A percentile compares a stretch with the other conserved stretches of the same genome.
phyloP scores from a whole-genome alignment of 2,113 vertebrate species.

The Colistium nudipinnis region DNA sequence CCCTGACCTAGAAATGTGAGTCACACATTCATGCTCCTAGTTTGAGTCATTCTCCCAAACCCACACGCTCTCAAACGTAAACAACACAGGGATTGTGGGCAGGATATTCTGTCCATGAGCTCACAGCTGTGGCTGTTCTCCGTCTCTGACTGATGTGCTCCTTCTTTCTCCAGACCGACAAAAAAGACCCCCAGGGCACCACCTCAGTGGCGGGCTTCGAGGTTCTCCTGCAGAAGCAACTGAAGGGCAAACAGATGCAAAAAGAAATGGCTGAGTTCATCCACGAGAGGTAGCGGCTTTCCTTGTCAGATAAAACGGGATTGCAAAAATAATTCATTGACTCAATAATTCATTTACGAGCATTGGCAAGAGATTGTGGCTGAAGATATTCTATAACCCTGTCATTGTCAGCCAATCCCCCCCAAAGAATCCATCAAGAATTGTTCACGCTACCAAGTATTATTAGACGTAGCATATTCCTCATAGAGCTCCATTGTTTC shows the following conservation, averaged over 20 bases:
- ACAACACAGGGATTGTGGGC: constrained; percentile 5
- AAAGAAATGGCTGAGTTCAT: constrained; percentile 98
- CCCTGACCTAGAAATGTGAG: constrained; percentile 34
- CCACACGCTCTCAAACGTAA: constrained; percentile 3
- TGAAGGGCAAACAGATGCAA: constrained; percentile 98
- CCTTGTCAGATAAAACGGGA: constrained; percentile 9
- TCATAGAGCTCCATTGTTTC: too few relatives aligned
- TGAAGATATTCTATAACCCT: too few relatives aligned
- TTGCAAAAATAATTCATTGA: too few relatives aligned
- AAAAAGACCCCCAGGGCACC: constrained; percentile 92
- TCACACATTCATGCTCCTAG: constrained; percentile 26
- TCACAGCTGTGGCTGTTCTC: not conserved
- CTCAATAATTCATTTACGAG: too few relatives aligned
- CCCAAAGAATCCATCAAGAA: too few relatives aligned
- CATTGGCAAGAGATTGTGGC: too few relatives aligned
- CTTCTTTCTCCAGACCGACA: constrained; percentile 87
- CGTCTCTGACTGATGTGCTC: constrained; percentile 10
- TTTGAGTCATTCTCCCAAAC: constrained; percentile 38
- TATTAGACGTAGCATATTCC: too few relatives aligned
- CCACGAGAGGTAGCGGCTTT: constrained; percentile 90
- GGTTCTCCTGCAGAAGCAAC: constrained; percentile 94
- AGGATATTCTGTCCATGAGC: not conserved
- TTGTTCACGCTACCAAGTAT: too few relatives aligned
- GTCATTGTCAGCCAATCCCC: not conserved
- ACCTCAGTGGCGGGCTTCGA: constrained; percentile 90